phyloP scores from a whole-genome alignment of 2,888 invertebrate genomes.

The Cephus sareptanus region DNA sequence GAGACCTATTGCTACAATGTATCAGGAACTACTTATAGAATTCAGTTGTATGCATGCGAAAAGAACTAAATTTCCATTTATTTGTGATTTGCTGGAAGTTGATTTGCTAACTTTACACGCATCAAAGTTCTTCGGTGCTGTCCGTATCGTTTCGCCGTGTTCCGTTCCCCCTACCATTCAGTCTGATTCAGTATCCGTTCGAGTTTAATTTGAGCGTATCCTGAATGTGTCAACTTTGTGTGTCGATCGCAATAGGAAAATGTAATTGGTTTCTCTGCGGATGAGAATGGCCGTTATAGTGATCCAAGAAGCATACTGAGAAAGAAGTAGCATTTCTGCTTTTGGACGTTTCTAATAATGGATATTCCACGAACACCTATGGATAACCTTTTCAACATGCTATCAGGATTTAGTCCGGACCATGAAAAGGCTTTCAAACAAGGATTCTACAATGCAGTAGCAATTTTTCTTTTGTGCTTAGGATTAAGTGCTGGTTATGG shows the following conservation, averaged over 20 bases:
- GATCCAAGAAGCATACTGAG: background rate
- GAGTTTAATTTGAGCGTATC: no score
- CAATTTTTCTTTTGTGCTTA: constrained; percentile 79
- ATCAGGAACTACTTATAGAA: no score
- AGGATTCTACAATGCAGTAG: constrained; percentile 90
- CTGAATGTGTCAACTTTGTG: constrained; percentile 25
- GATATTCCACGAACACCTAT: constrained; percentile 70
- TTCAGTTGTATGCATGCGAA: no score
- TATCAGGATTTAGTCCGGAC: constrained; percentile 77
- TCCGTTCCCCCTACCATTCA: no score
- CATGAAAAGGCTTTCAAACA: constrained; percentile 92
- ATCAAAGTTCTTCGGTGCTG: no score
- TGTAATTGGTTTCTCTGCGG: background rate
- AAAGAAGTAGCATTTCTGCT: background rate
- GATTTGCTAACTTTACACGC: no score
- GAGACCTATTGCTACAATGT: no score
- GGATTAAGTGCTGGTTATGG: constrained; percentile 79
- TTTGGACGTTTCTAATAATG: constrained; percentile 42
- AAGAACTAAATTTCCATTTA: no score
- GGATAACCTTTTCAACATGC: constrained; percentile 77
- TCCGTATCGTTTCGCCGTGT: no score
- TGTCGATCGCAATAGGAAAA: constrained; percentile 32
- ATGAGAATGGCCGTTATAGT: background rate
- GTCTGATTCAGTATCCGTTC: no score
- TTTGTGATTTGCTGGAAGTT: no score